Evolutionary conservation across 2,888 invertebrate species (phyloP).

Genomic region (Rapana venosa): DNA sequence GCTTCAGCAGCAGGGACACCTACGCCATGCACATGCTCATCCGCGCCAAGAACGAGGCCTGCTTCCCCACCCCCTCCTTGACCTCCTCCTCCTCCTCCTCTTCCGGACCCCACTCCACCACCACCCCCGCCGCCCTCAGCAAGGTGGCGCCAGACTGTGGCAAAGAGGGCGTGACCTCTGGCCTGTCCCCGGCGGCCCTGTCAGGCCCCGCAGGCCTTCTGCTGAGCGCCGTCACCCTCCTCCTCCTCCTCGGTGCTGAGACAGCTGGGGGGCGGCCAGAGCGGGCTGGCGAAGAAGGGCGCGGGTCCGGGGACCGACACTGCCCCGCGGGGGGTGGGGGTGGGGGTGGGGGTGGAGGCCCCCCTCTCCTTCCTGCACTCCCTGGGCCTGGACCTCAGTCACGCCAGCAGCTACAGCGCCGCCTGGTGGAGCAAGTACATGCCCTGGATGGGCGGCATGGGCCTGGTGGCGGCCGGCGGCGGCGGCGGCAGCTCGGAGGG

Average conservation of each 20-base stretch:
- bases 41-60: slow-evolving; percentile 75
- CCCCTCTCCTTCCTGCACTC: neutral
- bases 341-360: neutral
- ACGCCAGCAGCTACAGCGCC: neutral
- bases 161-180: too few species aligned
- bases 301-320: neutral
- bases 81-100: neutral
- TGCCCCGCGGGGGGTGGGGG: neutral
- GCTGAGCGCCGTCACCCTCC: neutral
- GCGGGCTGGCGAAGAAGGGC: too few species aligned
- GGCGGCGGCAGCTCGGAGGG: neutral
- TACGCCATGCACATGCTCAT: slow-evolving; percentile 79
- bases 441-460: slow-evolving; percentile 32
- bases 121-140: slow-evolving; percentile 9
- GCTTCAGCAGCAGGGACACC: slow-evolving; percentile 75
- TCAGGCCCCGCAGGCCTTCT: too few species aligned
- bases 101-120: neutral
- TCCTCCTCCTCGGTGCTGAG: neutral
- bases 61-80: slow-evolving; percentile 47
- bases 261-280: too few species aligned
- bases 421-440: slow-evolving; percentile 43
- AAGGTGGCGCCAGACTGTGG: too few species aligned
- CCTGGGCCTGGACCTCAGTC: neutral
- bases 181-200: too few species aligned
- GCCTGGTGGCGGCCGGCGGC: neutral